Conservation (phyloP, 1,140 invertebrate species). For the Amphibalanus amphitrite region DNA sequence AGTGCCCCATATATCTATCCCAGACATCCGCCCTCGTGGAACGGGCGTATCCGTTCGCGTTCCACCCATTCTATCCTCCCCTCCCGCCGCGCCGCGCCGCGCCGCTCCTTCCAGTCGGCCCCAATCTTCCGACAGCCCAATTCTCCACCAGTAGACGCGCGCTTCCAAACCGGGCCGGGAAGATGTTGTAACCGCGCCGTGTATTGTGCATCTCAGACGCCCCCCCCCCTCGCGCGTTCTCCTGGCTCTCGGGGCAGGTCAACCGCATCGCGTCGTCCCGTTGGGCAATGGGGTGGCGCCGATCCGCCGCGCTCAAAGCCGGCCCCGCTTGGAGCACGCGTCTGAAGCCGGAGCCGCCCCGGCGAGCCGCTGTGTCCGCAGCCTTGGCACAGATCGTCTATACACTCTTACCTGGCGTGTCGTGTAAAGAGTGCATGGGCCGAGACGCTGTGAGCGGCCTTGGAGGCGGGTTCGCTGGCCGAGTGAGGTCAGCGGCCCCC, state of each 20-base stretch:
- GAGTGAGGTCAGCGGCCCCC: neutral
- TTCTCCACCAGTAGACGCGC: too few relatives aligned
- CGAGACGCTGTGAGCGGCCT: neutral
- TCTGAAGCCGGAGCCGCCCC: neutral
- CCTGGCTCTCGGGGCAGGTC: neutral
- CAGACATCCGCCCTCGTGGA: too few relatives aligned
- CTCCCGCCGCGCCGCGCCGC: too few relatives aligned
- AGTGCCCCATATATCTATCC: too few relatives aligned
- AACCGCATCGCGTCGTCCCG: neutral
- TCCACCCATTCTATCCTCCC: too few relatives aligned
- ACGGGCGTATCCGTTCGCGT: too few relatives aligned
- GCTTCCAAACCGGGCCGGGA: neutral
- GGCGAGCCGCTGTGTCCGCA: neutral
- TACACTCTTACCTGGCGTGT: neutral
- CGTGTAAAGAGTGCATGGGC: neutral
- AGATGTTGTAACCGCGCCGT: neutral
- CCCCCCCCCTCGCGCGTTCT: too few relatives aligned
- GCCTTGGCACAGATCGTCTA: neutral
- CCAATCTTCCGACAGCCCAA: too few relatives aligned
- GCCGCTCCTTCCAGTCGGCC: too few relatives aligned
- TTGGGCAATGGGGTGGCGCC: neutral
- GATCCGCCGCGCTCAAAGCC: neutral
- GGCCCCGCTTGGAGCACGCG: neutral
- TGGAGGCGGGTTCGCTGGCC: neutral
- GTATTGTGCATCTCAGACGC: too few relatives aligned